Base-by-base conservation (phyloP, 2,888 invertebrate species). In the Caenorhabditis panamensis region DNA sequence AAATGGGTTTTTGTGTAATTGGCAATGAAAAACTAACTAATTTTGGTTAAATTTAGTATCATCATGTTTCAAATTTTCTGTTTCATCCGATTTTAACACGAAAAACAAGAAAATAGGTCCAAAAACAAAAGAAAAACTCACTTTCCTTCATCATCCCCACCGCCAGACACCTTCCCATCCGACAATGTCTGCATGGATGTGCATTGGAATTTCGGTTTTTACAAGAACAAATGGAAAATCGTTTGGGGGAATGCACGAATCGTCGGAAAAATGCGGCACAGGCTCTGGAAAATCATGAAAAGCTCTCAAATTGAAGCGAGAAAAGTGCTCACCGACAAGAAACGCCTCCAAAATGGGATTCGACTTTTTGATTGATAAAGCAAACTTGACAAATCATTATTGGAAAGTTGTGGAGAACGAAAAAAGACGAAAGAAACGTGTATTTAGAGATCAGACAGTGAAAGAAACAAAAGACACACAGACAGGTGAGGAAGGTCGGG, bases 261-360 rank as follows among this genome's bases (percentile, higher is more conserved):
- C 66, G 53, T 8, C 66, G 66, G 18, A 66, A 66, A n/a, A 66
- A 66, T 24, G 66, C 66, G 9, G 66, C 66, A n/a, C 66, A 54
- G 13, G 66, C 66, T 41, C 66, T 66, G 66, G 5, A 66, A 47
- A 26, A 31, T 31, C 9, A 31, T 31, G 31, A 31, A 6, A 47
- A 63, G 1, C 22, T 8, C 5, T 20, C 20, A 24, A 62, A 26
- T n/a, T n/a, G n/a, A 2, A 44, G 9, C n/a, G n/a, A 11, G 6
- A 31, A n/a, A 26, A 13, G 13, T n/a, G 20, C 54, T 28, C 11
- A 68, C 68, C 59, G 18, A 37, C 68, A 68, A n/a, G 31, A 49
- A 36, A 59, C 13, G 0, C 49, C 68, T 5, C 68, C 68, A 51
- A 68, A 68, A 36, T 68, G 68, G 5, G 68, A 8, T n/a, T 68